phyloP scores from a whole-genome alignment of 2,797 vertebrate genomes.

The Aselliscus stoliczkanus region DNA sequence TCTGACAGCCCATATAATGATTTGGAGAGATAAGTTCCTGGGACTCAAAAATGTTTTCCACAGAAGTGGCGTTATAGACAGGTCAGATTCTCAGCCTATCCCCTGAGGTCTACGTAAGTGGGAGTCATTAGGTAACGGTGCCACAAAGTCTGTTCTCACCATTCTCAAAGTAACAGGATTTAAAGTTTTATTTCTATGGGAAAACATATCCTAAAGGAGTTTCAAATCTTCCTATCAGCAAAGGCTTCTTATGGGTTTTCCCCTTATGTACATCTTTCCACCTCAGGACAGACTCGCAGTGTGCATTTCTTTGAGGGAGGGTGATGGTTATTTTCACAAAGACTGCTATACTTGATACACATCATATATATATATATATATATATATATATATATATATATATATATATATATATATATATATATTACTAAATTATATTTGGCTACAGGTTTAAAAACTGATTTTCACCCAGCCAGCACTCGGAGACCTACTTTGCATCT shows the following conservation, averaged over 20 bases:
- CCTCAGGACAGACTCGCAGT: background rate
- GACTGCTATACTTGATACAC: conserved; percentile 4
- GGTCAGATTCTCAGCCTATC: background rate
- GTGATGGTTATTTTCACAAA: conserved; percentile 13
- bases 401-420: conserved; percentile 46
- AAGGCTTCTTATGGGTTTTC: background rate
- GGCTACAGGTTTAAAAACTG: conserved; percentile 80
- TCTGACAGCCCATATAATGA: background rate
- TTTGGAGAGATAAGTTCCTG: background rate
- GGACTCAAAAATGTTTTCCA: background rate
- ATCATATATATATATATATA: conserved; percentile 35
- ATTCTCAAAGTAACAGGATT: background rate
- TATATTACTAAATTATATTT: conserved; percentile 67
- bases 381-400: conserved; percentile 67
- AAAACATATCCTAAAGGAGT: background rate
- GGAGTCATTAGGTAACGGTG: background rate
- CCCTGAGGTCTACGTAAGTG: background rate
- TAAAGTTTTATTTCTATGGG: background rate
- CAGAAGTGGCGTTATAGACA: background rate
- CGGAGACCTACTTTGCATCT: conserved; percentile 82
- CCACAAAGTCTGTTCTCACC: background rate
- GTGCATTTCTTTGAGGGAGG: background rate
- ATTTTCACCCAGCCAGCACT: conserved; percentile 79
- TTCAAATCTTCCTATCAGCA: background rate
- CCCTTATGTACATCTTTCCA: background rate